A percentile compares a stretch with the other conserved stretches of the same genome.
These are phyloP conservation scores for Xenopus petersii DNA, from an alignment of 2,797 vertebrate species.

Conservation along the genomic window DNA sequence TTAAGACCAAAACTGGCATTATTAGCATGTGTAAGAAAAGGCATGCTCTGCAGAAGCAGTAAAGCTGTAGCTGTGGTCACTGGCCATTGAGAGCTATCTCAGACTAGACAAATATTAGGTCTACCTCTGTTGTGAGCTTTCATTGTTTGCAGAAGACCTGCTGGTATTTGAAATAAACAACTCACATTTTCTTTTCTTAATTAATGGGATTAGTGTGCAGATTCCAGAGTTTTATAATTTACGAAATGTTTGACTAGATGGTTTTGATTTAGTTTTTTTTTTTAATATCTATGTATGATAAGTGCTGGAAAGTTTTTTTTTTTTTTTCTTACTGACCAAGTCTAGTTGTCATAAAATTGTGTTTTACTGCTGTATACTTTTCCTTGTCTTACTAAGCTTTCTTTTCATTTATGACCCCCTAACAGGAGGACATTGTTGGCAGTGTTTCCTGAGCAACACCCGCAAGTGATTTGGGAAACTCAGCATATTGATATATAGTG, in stretches of 20 bases:
- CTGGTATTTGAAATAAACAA: slow-evolving; percentile 73
- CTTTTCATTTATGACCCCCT: no score
- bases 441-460: no score
- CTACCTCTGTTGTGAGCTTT: slow-evolving; percentile 58
- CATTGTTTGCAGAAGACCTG: slow-evolving; percentile 63
- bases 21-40: slow-evolving; percentile 74
- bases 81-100: slow-evolving; percentile 55
- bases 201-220: slow-evolving; percentile 68
- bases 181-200: slow-evolving; percentile 69
- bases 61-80: slow-evolving; percentile 64
- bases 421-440: no score
- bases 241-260: slow-evolving; percentile 41
- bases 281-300: slow-evolving; percentile 34
- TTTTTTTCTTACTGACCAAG: no score
- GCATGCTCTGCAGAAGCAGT: slow-evolving; percentile 60
- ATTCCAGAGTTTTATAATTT: slow-evolving; percentile 64
- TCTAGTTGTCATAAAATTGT: no score
- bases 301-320: no score
- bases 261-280: slow-evolving; percentile 48
- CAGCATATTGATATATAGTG: no score
- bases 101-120: slow-evolving; percentile 60
- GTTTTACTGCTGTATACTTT: no score
- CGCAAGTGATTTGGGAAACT: no score
- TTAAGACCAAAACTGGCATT: slow-evolving; percentile 70
- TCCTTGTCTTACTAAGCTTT: no score